Evolutionary conservation across 2,888 invertebrate species (phyloP), one percentile per base, ranked within the genome.

Genomic region (Dynastes hyllus): DNA sequence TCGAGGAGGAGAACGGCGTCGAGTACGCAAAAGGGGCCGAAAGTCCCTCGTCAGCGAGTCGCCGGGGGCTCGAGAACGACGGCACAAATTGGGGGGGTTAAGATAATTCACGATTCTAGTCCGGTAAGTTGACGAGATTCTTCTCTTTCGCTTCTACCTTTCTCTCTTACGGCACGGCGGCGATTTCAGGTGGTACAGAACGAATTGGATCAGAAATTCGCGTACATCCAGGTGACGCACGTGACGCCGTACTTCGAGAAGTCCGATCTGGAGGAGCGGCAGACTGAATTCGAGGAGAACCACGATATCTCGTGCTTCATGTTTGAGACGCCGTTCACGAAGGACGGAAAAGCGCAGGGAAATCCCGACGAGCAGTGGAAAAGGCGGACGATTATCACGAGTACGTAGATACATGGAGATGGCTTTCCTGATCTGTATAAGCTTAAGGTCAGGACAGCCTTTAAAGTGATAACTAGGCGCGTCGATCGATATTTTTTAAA

Each of bases 1-100:
- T 95, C 84, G 95, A 95, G 84, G 96, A 96, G 82, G 95, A 96
- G 84, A 94, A 93, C 86, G 96, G 95, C 0, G 92, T 96, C 11
- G 97, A 98, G 87, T 98, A 96, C 87, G 94, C 81, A 98, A 88
- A 98, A 98, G 87, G 98, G 98, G 86, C 97, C 98, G 0, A 98
- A 98, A 89, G 92, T 98, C 51, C 98, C 0, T 95, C 97, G 0
- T 99, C 51, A 95, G 98, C 82, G 98, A 98, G 89, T 98, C 80
- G 96, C 97, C 0, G 97, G 86, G 92, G 97, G 78, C 91, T 98
- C 65, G 92, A 94, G 82, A 94, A n/a, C n/a, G n/a, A n/a, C n/a
- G n/a, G n/a, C n/a, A n/a, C n/a, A n/a, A n/a, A n/a, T n/a, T n/a
- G n/a, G n/a, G n/a, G n/a, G n/a, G n/a, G 96, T 98, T 4, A 96